phyloP scores from a whole-genome alignment of 1,140 invertebrate genomes.

The Caerostris extrusa region DNA sequence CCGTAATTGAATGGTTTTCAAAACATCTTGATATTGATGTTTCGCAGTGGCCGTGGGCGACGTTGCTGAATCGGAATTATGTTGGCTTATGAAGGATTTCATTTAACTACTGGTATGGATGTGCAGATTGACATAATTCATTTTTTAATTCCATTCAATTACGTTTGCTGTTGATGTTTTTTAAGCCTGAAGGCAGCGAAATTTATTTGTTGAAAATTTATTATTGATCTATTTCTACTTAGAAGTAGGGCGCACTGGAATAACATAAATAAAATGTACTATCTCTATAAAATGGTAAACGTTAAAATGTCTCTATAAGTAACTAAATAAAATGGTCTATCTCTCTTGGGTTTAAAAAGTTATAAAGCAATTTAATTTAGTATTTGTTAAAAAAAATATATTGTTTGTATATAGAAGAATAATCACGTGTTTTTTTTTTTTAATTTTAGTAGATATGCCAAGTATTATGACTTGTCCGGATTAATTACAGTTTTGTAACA shows the following conservation, averaged over 20 bases:
- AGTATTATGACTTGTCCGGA: too few species aligned
- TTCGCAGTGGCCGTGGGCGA: background rate
- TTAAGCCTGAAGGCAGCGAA: background rate
- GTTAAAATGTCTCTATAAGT: too few species aligned
- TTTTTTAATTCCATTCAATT: constrained; percentile 46
- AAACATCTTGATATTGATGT: constrained; percentile 44
- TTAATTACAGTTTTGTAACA: too few species aligned
- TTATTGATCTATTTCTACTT: background rate
- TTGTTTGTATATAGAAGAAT: too few species aligned
- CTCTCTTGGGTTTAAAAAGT: too few species aligned
- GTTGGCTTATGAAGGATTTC: background rate
- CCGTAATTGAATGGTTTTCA: constrained; percentile 46
- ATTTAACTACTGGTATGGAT: constrained; percentile 37
- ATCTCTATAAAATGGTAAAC: too few species aligned
- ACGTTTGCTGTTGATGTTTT: too few species aligned
- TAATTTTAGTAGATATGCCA: too few species aligned
- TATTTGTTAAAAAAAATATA: too few species aligned
- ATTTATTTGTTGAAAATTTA: background rate
- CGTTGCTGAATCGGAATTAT: background rate
- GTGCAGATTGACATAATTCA: background rate
- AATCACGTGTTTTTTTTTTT: too few species aligned
- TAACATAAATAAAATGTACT: background rate
- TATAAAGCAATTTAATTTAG: too few species aligned
- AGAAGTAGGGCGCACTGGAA: too few species aligned
- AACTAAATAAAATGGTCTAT: background rate